Evolutionary conservation across 2,113 vertebrate genomes (phyloP).

Genomic region (Castor canadensis): DNA sequence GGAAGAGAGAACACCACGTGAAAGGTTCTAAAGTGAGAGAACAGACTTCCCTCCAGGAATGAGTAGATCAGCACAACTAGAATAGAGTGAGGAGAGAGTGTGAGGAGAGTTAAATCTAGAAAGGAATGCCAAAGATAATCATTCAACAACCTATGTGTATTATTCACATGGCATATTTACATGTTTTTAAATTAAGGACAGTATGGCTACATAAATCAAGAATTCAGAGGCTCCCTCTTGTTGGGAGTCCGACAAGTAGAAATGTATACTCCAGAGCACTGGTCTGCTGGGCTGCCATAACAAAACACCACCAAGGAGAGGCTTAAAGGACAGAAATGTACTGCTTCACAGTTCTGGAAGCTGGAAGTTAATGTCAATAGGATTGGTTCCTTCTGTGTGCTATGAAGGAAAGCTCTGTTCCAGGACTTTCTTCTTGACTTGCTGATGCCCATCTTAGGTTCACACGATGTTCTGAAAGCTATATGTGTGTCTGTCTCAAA

Average conservation of each 20-base stretch:
- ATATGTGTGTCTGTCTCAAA: not conserved
- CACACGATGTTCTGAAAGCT: not conserved
- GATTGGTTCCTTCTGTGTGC: not conserved
- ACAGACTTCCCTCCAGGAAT: conserved; percentile 1
- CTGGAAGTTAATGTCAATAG: not conserved
- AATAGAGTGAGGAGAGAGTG: not conserved
- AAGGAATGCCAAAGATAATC: not conserved
- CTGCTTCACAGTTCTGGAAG: not conserved
- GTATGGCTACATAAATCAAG: not conserved
- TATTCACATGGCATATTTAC: not conserved
- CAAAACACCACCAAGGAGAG: not conserved
- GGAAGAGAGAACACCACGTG: not conserved
- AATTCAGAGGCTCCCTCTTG: not conserved
- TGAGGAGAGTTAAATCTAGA: not conserved
- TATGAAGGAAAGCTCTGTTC: not conserved
- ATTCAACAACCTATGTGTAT: not conserved
- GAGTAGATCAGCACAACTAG: not conserved
- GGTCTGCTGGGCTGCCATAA: not conserved
- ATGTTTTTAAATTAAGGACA: not conserved
- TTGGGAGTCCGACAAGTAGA: not conserved
- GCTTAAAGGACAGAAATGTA: not conserved
- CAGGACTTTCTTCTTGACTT: not conserved
- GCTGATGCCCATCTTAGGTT: not conserved
- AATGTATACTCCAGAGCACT: not conserved
- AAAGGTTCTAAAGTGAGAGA: not conserved